Evolutionary conservation across 2,888 invertebrate genomes (phyloP).

Genomic region (Agrenia bidenticulata): DNA sequence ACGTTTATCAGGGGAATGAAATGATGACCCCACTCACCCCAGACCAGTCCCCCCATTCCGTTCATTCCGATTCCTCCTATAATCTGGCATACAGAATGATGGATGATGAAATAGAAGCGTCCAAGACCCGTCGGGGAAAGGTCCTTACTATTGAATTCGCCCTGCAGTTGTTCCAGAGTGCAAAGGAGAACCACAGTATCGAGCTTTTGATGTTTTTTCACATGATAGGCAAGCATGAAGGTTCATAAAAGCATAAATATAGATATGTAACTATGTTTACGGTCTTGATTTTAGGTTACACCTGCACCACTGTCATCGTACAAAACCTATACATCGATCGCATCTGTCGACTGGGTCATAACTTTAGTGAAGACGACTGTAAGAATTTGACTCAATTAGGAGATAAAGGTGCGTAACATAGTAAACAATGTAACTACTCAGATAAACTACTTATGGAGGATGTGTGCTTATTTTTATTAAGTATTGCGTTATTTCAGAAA

Average conservation of each 20-base stretch:
- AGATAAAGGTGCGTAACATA: background rate
- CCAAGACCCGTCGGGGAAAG: conserved; percentile 22
- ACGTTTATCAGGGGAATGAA: no score
- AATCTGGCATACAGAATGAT: conserved; percentile 20
- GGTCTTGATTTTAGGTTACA: no score
- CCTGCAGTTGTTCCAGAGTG: conserved; percentile 29
- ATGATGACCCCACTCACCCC: conserved; percentile 9
- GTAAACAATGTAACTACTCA: background rate
- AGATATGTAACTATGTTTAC: no score
- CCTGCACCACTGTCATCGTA: conserved; percentile 44
- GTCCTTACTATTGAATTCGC: conserved; percentile 23
- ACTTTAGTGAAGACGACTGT: conserved; percentile 29
- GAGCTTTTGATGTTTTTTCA: conserved; percentile 44
- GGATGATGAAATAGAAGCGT: conserved; percentile 24
- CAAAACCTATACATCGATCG: conserved; percentile 49
- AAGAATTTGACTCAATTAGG: conserved; percentile 21
- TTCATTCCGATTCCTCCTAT: background rate
- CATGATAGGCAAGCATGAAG: no score
- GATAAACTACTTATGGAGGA: background rate
- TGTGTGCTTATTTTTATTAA: conserved; percentile 3
- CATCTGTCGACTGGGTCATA: conserved; percentile 38
- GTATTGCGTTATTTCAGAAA: conserved; percentile 33
- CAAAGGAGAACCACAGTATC: conserved; percentile 41
- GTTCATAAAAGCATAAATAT: no score
- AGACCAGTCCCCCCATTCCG: conserved; percentile 8